Conservation (phyloP, 1,140 invertebrate species). For the Nasonia giraulti region DNA sequence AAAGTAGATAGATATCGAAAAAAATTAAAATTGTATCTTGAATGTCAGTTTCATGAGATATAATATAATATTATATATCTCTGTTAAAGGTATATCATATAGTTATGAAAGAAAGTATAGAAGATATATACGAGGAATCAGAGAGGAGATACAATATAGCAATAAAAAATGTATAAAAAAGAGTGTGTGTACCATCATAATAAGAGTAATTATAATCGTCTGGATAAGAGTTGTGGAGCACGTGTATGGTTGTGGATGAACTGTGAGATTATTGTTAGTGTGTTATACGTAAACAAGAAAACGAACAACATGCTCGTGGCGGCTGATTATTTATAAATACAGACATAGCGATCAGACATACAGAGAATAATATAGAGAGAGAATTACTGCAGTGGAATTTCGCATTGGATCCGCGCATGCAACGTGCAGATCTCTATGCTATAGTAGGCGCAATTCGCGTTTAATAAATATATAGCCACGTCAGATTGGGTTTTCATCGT, state of each 20-base stretch:
- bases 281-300: not conserved
- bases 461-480: not conserved
- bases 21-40: constrained; percentile 12
- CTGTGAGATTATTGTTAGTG: constrained; percentile 36
- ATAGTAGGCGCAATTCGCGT: not conserved
- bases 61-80: constrained; percentile 35
- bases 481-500: not conserved
- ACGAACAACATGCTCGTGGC: constrained; percentile 23
- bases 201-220: not conserved
- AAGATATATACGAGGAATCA: constrained; percentile 18
- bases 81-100: constrained; percentile 12
- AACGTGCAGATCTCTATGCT: not conserved
- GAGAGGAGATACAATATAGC: not conserved
- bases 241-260: constrained; percentile 44
- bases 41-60: constrained; percentile 19
- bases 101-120: not conserved
- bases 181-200: not conserved
- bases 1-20: constrained; percentile 8
- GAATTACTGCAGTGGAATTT: not conserved
- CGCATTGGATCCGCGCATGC: not conserved
- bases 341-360: not conserved
- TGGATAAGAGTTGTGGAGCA: constrained; percentile 36
- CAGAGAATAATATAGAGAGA: not conserved
- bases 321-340: not conserved
- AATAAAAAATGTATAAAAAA: constrained; percentile 3